Evolutionary conservation across 1,140 invertebrate species (phyloP).

Genomic region (Babylonia areolata): DNA sequence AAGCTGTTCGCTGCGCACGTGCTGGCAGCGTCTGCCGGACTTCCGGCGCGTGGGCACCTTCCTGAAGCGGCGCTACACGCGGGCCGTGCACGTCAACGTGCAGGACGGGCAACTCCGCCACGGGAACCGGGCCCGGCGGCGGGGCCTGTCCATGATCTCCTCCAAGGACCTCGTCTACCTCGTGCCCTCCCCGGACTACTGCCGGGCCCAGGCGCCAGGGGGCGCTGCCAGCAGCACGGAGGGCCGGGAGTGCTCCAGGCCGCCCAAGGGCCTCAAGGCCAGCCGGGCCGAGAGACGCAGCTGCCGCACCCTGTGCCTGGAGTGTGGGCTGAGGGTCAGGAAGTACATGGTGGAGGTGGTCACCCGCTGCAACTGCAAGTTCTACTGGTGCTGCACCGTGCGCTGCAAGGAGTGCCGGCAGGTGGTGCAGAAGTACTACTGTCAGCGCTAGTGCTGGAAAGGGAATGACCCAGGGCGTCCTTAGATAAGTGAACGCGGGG

Average conservation of each 20-base stretch:
- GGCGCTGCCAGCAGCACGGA: conserved; percentile 87
- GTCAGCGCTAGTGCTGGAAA: conserved; percentile 28
- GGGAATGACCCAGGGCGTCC: too few relatives aligned
- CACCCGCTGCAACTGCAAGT: conserved; percentile 86
- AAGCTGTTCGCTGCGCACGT: conserved; percentile 95
- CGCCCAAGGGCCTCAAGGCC: conserved; percentile 77
- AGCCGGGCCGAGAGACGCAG: conserved; percentile 80
- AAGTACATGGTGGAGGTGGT: conserved; percentile 83
- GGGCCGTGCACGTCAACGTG: conserved; percentile 69
- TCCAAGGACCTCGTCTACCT: conserved; percentile 86
- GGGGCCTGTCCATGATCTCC: conserved; percentile 47
- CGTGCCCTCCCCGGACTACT: conserved; percentile 92
- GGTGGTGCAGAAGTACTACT: conserved; percentile 35
- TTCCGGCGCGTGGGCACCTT: conserved; percentile 89
- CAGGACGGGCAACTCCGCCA: conserved; percentile 54
- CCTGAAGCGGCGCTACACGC: conserved; percentile 90
- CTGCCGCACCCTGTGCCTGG: conserved; percentile 90
- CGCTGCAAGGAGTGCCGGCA: conserved; percentile 78
- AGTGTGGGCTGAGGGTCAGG: conserved; percentile 88
- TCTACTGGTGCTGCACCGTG: conserved; percentile 93
- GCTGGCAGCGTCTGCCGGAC: conserved; percentile 92
- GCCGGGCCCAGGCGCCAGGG: conserved; percentile 81
- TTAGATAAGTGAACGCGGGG: too few relatives aligned
- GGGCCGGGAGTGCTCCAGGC: conserved; percentile 60
- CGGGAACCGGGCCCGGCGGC: conserved; percentile 47